phyloP scores from a whole-genome alignment of 2,797 vertebrate species.

The Phataginus tetradactyla region DNA sequence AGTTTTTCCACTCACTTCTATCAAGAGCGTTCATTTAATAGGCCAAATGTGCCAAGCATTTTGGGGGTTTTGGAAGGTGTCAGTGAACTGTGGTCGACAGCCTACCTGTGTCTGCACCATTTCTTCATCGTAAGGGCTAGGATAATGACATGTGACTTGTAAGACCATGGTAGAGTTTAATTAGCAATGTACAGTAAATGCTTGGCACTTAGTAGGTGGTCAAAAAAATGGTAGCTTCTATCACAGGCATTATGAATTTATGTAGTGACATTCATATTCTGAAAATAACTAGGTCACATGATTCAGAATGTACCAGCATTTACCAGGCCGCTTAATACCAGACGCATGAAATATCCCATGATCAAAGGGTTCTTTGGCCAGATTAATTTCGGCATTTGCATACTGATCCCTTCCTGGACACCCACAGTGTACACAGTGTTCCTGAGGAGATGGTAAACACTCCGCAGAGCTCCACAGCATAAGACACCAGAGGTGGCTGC shows the following conservation, averaged over 20 bases:
- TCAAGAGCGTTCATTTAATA: neutral
- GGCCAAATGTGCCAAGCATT: neutral
- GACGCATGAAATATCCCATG: neutral
- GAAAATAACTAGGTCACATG: neutral
- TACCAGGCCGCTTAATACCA: neutral
- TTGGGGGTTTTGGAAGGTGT: neutral
- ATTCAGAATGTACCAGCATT: neutral
- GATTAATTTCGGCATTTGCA: neutral
- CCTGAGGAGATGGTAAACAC: neutral
- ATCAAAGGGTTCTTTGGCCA: neutral
- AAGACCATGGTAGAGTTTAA: neutral
- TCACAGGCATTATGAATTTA: neutral
- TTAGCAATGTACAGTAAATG: neutral
- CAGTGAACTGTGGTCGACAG: accelerated
- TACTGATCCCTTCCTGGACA: neutral
- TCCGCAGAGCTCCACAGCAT: neutral
- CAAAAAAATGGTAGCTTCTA: neutral
- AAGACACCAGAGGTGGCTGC: neutral
- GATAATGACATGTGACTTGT: accelerated
- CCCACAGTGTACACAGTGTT: neutral
- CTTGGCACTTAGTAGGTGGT: neutral
- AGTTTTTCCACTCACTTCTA: neutral
- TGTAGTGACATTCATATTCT: neutral
- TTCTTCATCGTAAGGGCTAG: neutral
- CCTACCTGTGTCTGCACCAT: neutral